These are phyloP conservation scores for Orius insidiosus DNA, from an alignment of 1,140 invertebrate genomes.

Conservation along the genomic window DNA sequence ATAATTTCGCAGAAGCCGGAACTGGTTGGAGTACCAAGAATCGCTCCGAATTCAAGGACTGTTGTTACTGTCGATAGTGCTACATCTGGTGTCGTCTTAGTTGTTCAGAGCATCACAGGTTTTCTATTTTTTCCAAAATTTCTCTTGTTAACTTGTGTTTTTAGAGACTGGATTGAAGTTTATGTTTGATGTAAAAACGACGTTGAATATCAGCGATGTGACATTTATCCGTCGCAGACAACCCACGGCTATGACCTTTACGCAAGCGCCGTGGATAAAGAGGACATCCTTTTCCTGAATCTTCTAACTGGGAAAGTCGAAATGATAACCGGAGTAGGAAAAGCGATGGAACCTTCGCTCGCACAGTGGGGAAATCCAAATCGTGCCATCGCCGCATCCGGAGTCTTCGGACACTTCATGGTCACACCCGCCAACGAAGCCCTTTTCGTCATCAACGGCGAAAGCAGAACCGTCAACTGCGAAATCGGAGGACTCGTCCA, in stretches of 20 bases:
- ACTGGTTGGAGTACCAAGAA: constrained; percentile 44
- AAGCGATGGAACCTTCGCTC: constrained; percentile 35
- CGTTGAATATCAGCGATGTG: constrained; percentile 55
- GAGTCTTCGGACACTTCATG: constrained; percentile 55
- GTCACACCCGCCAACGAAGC: constrained; percentile 54
- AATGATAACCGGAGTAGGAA: constrained; percentile 56
- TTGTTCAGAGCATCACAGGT: constrained; percentile 52
- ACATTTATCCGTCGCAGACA: constrained; percentile 59
- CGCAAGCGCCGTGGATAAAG: constrained; percentile 51
- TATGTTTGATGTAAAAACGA: constrained; percentile 60
- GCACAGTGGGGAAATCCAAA: constrained; percentile 49
- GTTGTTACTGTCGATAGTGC: constrained; percentile 47
- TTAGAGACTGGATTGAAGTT: constrained; percentile 47
- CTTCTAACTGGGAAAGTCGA: constrained; percentile 60
- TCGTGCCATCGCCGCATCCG: constrained; percentile 47
- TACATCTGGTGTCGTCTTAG: constrained; percentile 41
- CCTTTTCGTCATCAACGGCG: constrained; percentile 55
- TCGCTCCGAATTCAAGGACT: constrained; percentile 54
- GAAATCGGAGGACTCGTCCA: constrained; percentile 51
- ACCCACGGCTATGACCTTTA: constrained; percentile 62
- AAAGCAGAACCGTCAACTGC: constrained; percentile 57
- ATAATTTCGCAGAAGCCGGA: constrained; percentile 45
- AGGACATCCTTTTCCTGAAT: constrained; percentile 58
- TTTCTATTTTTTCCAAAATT: constrained; percentile 16
- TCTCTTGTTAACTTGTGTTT: constrained; percentile 20